Base-by-base conservation (phyloP, 2,113 vertebrate species). In the Pan paniscus region DNA sequence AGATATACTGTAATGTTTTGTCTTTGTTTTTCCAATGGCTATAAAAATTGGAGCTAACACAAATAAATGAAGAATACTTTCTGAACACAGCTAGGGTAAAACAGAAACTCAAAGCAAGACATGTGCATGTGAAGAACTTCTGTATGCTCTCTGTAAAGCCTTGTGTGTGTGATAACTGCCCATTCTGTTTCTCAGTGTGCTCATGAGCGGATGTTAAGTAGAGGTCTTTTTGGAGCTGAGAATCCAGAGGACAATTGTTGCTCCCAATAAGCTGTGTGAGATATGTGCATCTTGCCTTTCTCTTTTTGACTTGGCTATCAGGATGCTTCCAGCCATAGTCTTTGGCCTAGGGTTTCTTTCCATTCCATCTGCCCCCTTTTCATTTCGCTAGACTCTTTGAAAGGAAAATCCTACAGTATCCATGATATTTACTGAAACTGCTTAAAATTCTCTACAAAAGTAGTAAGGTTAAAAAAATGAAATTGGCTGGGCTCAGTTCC, bases 171-270 rank as follows among this genome's bases (percentile, higher is more conserved):
- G 57, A 10, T 6, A 2, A 10, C 12, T 8, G 13, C n/a, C 40
- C 30, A 35, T 35, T 2, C n/a, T 0, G 0, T 13, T 68, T 11
- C 25, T 52, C 32, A 3, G n/a, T 8, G 2, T 16, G 8, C 22
- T 59, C 25, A 1, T 35, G 30, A 13, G 14, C 6, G 13, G n/a
- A 5, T 20, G 1, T 16, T 5, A 27, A 38, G 32, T 6, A 2
- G 14, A 68, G 14, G 5, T 55, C 76, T 46, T 2, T 59, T 27
- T 8, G 57, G 55, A 18, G 23, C 48, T 84, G 22, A 64, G 79
- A 9, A 27, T 9, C 5, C 30, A 38, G 20, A 78, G 23, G 35
- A n/a, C 12, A 32, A 70, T 68, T 61, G 13, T 40, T 76, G 48
- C 55, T 78, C 46, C 25, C 12, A 50, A 10, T 23, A 46, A 32